Evolutionary conservation across 1,140 invertebrate species (phyloP), one percentile per base, ranked within the genome.

Genomic region (Tetramorium alpestre): DNA sequence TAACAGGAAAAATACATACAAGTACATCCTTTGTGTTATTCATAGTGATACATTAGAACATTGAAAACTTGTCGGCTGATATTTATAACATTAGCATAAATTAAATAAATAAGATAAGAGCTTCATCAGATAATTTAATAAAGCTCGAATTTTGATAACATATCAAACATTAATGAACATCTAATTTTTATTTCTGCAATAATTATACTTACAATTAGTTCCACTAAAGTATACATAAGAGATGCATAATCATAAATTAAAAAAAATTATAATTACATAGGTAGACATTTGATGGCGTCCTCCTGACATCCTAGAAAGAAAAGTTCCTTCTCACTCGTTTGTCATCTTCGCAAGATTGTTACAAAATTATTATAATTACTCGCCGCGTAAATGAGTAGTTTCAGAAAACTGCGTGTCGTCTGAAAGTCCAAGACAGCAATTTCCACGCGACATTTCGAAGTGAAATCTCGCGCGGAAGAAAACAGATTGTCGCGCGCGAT

Each of bases 391-490:
- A 62, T n/a, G 56, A 84, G 28, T 18, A 60, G 54, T 58, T 84
- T 11, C n/a, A 84, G 28, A 49, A 49, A 60, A 62, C 58, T 25
- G 25, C 16, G 22, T 58, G 41, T 3, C 69, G 41, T 16, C 18
- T 3, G 69, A 75, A 47, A 69, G 54, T 85, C n/a, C 8, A 38
- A 70, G 47, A 49, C 3, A 38, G n/a, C 58, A 33, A 81, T 73
- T 49, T 86, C 18, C 69, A 67, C 13, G 22, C 18, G 25, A 85
- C 47, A 75, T 84, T 84, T 73, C 67, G 13, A 85, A 75, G 60
- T 85, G 80, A 87, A 85, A 87, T 70, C 47, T 49, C 44, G 28
- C 58, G 41, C 33, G 22, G 60, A 75, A 87, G 16, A 65, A 85
- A 75, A 87, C 44, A 73, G 60, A 85, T 85, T 56, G 60, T 75